Percentiles rank a stretch among this genome's conserved stretches.
phyloP scores from a whole-genome alignment of 2,888 invertebrate genomes.

The Thymelicus lineola region DNA sequence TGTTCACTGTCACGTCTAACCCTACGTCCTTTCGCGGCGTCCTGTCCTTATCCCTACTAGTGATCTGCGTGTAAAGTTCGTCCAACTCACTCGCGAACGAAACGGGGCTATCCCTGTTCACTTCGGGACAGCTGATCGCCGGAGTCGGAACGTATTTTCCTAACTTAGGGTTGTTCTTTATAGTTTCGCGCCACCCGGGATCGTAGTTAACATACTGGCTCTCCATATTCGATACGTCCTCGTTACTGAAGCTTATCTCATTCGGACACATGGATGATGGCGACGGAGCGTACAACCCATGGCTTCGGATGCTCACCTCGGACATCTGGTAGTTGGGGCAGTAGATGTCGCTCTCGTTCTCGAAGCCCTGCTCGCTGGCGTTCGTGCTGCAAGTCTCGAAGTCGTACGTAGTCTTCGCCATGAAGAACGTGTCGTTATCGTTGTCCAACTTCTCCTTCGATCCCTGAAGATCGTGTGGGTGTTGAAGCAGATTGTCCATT shows the following conservation, averaged over 20 bases:
- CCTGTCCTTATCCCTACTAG: slow-evolving; percentile 73
- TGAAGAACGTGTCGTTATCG: slow-evolving; percentile 71
- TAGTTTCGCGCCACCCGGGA: slow-evolving; percentile 80
- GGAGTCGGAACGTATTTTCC: slow-evolving; percentile 74
- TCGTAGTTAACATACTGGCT: slow-evolving; percentile 85
- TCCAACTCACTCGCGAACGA: slow-evolving; percentile 86
- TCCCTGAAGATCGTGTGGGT: slow-evolving; percentile 55
- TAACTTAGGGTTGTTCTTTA: slow-evolving; percentile 72
- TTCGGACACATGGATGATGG: slow-evolving; percentile 82
- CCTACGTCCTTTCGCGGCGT: slow-evolving; percentile 61
- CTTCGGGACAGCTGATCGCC: slow-evolving; percentile 77
- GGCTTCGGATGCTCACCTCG: slow-evolving; percentile 87
- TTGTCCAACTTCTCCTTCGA: slow-evolving; percentile 71
- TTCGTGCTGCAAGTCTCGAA: slow-evolving; percentile 79
- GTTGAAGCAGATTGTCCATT: slow-evolving; percentile 65
- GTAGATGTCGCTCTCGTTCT: slow-evolving; percentile 87
- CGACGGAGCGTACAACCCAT: slow-evolving; percentile 87
- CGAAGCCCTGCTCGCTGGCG: slow-evolving; percentile 78
- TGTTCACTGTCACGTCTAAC: slow-evolving; percentile 71
- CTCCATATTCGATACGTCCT: slow-evolving; percentile 78
- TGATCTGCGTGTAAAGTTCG: slow-evolving; percentile 89
- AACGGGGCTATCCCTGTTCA: slow-evolving; percentile 74
- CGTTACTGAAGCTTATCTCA: slow-evolving; percentile 80
- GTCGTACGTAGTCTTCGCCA: slow-evolving; percentile 75
- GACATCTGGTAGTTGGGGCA: slow-evolving; percentile 86